phyloP scores from a whole-genome alignment of 2,797 vertebrate genomes.

The Moxostoma hubbsi region DNA sequence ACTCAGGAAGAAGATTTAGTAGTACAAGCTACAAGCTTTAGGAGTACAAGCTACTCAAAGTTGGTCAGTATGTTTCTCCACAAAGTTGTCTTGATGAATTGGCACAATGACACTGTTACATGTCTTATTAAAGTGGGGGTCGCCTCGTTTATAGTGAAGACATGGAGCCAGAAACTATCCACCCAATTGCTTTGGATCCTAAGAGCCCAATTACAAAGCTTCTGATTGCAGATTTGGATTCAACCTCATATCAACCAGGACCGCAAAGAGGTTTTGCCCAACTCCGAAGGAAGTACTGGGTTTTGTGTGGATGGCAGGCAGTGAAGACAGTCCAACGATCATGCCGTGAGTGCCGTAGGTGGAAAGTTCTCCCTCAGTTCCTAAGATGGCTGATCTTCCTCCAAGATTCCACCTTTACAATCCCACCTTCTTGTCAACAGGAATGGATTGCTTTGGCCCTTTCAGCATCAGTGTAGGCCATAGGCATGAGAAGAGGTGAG shows the following conservation, averaged over 20 bases:
- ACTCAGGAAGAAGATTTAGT: background rate
- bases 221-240: constrained; percentile 32
- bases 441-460: background rate
- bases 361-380: background rate
- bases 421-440: background rate
- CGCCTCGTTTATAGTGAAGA: background rate
- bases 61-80: background rate
- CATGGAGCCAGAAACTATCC: background rate
- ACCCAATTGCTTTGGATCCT: constrained; percentile 25
- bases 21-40: no score
- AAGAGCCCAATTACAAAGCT: constrained; percentile 23
- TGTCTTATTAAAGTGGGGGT: constrained; percentile 14
- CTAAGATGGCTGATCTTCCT: no score
- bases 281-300: background rate
- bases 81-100: background rate
- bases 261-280: background rate
- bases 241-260: background rate
- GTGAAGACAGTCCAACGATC: background rate
- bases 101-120: background rate
- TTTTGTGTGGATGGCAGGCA: background rate
- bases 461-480: background rate
- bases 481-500: background rate
- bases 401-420: background rate
- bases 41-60: background rate
- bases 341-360: background rate